Evolutionary conservation across 2,888 invertebrate genomes (phyloP).

Genomic region (Myathropa florea): DNA sequence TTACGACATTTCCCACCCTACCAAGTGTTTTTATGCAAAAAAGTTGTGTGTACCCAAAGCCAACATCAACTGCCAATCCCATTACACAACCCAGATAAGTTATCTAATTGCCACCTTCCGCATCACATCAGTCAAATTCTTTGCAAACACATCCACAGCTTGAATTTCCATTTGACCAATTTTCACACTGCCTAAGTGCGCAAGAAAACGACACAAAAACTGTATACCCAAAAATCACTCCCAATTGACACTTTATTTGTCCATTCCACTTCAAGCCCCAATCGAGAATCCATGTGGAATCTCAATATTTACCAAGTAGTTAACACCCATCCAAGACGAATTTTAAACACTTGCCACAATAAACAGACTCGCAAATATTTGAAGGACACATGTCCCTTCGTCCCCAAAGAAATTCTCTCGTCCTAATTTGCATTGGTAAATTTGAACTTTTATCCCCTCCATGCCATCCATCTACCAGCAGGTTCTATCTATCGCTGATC

Average conservation of each 20-base stretch:
- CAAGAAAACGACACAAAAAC: conserved; percentile 2
- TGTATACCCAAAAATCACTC: conserved; percentile 51
- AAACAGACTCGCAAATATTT: conserved; percentile 70
- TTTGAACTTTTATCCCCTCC: conserved; percentile 57
- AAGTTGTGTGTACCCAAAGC: neutral
- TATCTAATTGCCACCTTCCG: conserved; percentile 9
- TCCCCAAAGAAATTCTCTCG: conserved; percentile 52
- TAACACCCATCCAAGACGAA: conserved; percentile 70
- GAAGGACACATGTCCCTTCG: conserved; percentile 61
- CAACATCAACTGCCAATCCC: neutral
- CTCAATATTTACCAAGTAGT: conserved; percentile 71
- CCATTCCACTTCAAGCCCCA: conserved; percentile 55
- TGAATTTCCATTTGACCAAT: conserved; percentile 22
- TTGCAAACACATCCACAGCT: neutral
- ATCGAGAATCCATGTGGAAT: conserved; percentile 70
- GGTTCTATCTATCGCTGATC: conserved; percentile 44
- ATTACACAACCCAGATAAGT: neutral
- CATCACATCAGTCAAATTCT: conserved; percentile 17
- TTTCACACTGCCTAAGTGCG: conserved; percentile 1
- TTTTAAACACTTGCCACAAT: conserved; percentile 68
- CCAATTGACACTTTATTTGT: conserved; percentile 71
- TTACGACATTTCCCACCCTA: neutral
- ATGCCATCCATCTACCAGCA: neutral
- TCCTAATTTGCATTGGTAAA: conserved; percentile 69
- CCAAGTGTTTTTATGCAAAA: neutral